Evolutionary conservation across 2,113 vertebrate genomes (phyloP), one percentile per base, ranked within the genome.

Genomic region (Lamprotornis superbus): DNA sequence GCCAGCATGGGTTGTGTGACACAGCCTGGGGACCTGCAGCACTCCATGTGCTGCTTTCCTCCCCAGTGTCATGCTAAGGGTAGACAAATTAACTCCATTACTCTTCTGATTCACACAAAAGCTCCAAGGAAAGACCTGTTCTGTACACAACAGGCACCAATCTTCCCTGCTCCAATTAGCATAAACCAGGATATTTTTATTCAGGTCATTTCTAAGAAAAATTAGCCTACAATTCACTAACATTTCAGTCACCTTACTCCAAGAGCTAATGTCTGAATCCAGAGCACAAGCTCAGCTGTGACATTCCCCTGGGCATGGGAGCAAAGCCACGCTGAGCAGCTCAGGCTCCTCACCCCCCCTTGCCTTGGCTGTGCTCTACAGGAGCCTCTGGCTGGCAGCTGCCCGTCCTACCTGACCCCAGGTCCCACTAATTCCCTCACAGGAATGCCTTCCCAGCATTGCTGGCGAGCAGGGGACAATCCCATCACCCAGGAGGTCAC

Each of bases 381-480:
- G 40, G 23, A 81, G 89, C 69, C 68, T 70, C 60, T 63, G 76
- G 33, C 87, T 74, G 87, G 77, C 79, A 76, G 63, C 89, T 84
- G 60, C 78, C 60, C 8, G 39, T 73, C 73, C 80, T 80, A 33
- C 88, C 70, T 61, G 57, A 64, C 67, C 63, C 63, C 50, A 21
- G 53, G 40, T 85, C 61, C 84, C 76, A 33, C 78, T 27, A 7
- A 50, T 39, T 67, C 79, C 52, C 57, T 28, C 57, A 6, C 39
- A 52, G 50, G 56, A 89, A 78, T 89, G 76, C 35, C 81, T 31
- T 47, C 76, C 28, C 60, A 63, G 60, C 44, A 15, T 2, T 35
- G 42, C 3, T 55, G 81, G 73, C 2, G 2, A 84, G 74, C 52
- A 61, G 40, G 37, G n/a, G 61, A 59, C 81, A 65, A 80, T 50